A percentile compares a stretch with the other conserved stretches of the same genome.
Conservation (phyloP, 2,888 invertebrate species). For the Craniophora ligustri region DNA sequence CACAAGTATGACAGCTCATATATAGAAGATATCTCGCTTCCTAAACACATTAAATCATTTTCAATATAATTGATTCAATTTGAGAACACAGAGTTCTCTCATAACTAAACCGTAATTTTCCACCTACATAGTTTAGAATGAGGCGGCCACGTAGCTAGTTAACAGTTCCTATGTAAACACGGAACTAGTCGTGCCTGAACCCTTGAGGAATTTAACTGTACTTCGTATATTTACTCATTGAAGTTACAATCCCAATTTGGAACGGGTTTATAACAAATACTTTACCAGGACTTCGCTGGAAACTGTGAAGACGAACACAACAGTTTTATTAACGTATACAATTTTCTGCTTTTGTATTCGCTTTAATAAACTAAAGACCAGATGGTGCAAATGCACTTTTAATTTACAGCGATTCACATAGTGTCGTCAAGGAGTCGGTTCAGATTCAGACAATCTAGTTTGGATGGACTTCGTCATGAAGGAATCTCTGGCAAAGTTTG, state of each 20-base stretch:
- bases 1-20: too few species aligned
- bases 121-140: slow-evolving; percentile 7
- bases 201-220: slow-evolving; percentile 41
- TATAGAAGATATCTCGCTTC: too few species aligned
- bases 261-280: background rate
- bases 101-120: slow-evolving; percentile 13
- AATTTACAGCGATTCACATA: too few species aligned
- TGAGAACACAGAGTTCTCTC: background rate
- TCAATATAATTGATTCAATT: background rate
- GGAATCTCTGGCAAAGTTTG: too few species aligned
- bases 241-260: slow-evolving; percentile 29
- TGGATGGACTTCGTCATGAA: too few species aligned
- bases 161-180: slow-evolving; percentile 40
- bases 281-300: too few species aligned
- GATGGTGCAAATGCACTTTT: too few species aligned
- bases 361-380: too few species aligned
- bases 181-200: slow-evolving; percentile 20
- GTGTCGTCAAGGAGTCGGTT: too few species aligned
- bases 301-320: too few species aligned
- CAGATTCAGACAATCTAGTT: too few species aligned
- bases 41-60: background rate
- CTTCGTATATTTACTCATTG: slow-evolving; percentile 34
- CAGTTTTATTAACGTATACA: background rate
- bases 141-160: slow-evolving; percentile 21
- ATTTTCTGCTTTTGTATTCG: background rate